Percentiles rank a stretch among this genome's conserved stretches.
phyloP scores from a whole-genome alignment of 2,797 vertebrate genomes.

The Acrossocheilus fasciatus region DNA sequence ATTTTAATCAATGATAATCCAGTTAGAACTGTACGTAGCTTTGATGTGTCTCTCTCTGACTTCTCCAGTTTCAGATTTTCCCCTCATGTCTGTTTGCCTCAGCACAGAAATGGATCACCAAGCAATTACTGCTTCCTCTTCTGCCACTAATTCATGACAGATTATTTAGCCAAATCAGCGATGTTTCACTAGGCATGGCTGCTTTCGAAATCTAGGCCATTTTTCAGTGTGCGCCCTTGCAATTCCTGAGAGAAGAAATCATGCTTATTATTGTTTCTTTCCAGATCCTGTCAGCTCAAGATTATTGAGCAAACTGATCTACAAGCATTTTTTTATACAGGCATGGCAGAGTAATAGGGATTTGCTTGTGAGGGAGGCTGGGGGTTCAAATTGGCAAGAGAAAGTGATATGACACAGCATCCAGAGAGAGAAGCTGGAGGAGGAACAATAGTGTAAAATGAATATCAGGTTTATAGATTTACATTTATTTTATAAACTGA shows the following conservation, averaged over 20 bases:
- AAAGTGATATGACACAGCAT: constrained; percentile 18
- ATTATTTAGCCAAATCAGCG: constrained; percentile 27
- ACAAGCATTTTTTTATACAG: constrained; percentile 28
- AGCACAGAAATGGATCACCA: constrained; percentile 4
- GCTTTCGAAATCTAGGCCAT: constrained; percentile 42
- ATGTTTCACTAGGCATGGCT: constrained; percentile 7
- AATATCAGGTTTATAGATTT: constrained; percentile 49
- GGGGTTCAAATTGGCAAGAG: not conserved
- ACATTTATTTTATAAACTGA: constrained; percentile 35
- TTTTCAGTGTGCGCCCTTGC: not conserved
- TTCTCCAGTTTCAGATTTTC: constrained; percentile 28
- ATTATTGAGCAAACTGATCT: constrained; percentile 30
- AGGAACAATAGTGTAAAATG: constrained; percentile 25
- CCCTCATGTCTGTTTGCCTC: constrained; percentile 24
- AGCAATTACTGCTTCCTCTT: constrained; percentile 34
- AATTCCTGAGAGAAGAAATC: constrained; percentile 8
- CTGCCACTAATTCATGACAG: constrained; percentile 31
- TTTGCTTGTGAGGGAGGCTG: not conserved
- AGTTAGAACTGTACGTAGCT: constrained; percentile 1
- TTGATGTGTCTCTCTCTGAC: constrained; percentile 20
- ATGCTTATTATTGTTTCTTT: constrained; percentile 29
- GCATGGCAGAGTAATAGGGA: constrained; percentile 9
- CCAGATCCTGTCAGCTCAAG: constrained; percentile 2
- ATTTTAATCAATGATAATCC: constrained; percentile 46
- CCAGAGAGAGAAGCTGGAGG: constrained; percentile 6